Percentiles rank a stretch among this genome's conserved stretches.
Evolutionary conservation across 2,888 invertebrate species (phyloP).

Genomic region (Clitarchus hookeri): DNA sequence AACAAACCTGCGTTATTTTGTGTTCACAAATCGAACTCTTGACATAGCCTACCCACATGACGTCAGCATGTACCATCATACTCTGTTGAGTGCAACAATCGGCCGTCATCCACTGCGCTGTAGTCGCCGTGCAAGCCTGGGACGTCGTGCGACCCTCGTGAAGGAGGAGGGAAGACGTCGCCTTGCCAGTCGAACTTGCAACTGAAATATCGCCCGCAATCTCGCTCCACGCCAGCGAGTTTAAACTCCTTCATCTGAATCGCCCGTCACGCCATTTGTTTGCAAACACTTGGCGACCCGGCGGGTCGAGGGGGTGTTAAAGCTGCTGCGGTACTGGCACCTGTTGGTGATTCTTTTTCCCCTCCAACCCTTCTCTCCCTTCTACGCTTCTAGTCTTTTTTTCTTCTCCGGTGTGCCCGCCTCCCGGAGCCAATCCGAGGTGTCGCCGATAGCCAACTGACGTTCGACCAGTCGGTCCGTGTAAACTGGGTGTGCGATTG

Average conservation of each 20-base stretch:
- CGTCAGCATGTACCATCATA: too few species aligned
- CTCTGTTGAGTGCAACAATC: too few species aligned
- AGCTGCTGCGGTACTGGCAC: background rate
- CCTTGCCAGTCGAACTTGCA: background rate
- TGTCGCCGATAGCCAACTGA: background rate
- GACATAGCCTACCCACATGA: too few species aligned
- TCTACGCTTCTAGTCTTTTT: too few species aligned
- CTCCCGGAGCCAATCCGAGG: background rate
- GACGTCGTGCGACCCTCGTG: too few species aligned
- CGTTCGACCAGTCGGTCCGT: background rate
- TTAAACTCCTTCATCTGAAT: background rate
- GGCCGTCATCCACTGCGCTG: too few species aligned
- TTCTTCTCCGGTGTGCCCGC: too few species aligned
- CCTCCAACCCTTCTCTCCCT: background rate
- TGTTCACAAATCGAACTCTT: too few species aligned
- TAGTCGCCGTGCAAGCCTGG: too few species aligned
- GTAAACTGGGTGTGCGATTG: background rate
- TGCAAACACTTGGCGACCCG: background rate
- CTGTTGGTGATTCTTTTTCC: background rate
- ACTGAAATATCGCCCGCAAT: background rate
- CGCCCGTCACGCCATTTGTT: background rate
- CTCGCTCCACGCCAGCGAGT: background rate
- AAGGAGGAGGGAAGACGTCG: too few species aligned
- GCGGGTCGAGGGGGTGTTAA: background rate
- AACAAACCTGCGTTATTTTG: too few species aligned